Evolutionary conservation across 2,797 vertebrate species (phyloP).

Genomic region (Sebastes cheni): DNA sequence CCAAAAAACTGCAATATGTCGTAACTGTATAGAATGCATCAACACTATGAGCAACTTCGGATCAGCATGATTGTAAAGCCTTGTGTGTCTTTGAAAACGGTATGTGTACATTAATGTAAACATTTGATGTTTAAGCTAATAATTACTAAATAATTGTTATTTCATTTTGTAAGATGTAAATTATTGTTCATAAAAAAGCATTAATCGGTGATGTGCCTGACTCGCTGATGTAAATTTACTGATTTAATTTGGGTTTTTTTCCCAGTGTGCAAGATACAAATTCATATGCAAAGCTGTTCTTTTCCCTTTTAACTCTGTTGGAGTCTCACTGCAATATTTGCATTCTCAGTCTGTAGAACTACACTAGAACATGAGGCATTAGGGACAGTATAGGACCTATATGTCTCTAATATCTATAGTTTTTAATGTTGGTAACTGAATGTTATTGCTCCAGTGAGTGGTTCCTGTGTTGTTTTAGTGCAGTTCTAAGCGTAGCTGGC

Average conservation of each 20-base stretch:
- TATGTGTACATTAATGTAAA: slow-evolving; percentile 46
- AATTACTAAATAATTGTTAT: slow-evolving; percentile 59
- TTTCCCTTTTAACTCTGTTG: neutral
- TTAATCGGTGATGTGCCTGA: slow-evolving; percentile 44
- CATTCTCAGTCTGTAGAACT: neutral
- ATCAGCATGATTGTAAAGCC: neutral
- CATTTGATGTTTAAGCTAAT: slow-evolving; percentile 44
- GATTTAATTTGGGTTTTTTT: neutral
- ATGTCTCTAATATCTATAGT: neutral
- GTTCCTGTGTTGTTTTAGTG: neutral
- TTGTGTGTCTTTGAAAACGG: slow-evolving; percentile 42
- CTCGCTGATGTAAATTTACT: neutral
- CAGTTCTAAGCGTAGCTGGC: no score
- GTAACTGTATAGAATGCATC: slow-evolving; percentile 34
- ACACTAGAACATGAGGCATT: neutral
- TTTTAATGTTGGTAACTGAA: neutral
- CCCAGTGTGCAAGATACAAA: neutral
- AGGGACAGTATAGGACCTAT: neutral
- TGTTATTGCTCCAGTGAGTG: neutral
- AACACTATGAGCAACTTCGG: slow-evolving; percentile 33
- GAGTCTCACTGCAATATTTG: neutral
- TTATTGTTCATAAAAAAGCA: slow-evolving; percentile 77
- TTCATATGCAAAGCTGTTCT: neutral
- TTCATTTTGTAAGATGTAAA: slow-evolving; percentile 79
- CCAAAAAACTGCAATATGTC: slow-evolving; percentile 30